Percentiles rank a stretch among this genome's conserved stretches.
These are phyloP conservation scores for Epistrophe eligans DNA, from an alignment of 2,888 invertebrate species.

Conservation along the genomic window DNA sequence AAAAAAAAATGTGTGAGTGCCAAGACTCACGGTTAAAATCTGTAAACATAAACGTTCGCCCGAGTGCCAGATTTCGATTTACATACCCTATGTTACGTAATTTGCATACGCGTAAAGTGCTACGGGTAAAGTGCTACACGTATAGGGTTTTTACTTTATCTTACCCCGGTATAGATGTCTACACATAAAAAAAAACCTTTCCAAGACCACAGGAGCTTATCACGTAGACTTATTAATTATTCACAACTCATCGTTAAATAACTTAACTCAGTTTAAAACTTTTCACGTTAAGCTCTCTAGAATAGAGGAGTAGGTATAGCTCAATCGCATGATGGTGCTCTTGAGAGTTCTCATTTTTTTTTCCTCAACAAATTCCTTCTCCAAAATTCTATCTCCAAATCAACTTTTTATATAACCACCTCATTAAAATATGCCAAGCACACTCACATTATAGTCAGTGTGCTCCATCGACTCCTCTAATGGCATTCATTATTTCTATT, in stretches of 20 bases:
- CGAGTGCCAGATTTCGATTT: no score
- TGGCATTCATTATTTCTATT: constrained; percentile 61
- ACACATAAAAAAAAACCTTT: no score
- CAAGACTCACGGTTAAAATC: no score
- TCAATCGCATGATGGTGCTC: background rate
- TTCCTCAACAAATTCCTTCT: background rate
- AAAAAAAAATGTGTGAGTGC: no score
- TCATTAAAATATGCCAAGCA: constrained; percentile 58
- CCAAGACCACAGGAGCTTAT: no score
- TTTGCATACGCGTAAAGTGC: no score
- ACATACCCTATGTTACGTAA: no score
- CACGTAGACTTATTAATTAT: background rate
- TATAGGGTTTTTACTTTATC: no score
- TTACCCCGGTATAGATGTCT: no score
- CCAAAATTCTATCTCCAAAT: constrained; percentile 6
- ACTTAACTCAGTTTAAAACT: background rate
- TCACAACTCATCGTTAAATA: constrained; percentile 1
- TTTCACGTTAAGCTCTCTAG: background rate
- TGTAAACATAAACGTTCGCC: no score
- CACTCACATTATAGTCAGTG: constrained; percentile 6
- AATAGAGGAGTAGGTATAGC: no score
- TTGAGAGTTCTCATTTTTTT: background rate
- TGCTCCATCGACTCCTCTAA: constrained; percentile 33
- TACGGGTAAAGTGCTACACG: no score
- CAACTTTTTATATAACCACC: background rate